These are phyloP conservation scores for Siphamia tubifer DNA, from an alignment of 2,113 vertebrate species.

Conservation along the genomic window DNA sequence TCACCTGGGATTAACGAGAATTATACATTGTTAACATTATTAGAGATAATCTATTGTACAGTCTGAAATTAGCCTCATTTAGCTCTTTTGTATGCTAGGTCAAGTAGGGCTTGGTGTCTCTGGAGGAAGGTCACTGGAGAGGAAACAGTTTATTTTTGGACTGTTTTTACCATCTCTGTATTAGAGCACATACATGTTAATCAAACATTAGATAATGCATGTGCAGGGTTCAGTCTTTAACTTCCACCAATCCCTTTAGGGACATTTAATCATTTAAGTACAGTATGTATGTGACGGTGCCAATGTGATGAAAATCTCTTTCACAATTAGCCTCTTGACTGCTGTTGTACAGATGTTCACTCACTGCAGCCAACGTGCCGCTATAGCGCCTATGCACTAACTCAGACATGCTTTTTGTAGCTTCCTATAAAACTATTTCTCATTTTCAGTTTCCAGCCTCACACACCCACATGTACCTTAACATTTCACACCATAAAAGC, in stretches of 20 bases:
- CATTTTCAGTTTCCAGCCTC: not conserved
- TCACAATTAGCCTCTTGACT: slow-evolving; percentile 37
- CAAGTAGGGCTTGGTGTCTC: slow-evolving; percentile 34
- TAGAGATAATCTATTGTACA: slow-evolving; percentile 11
- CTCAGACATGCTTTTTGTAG: not conserved
- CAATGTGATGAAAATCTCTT: slow-evolving; percentile 36
- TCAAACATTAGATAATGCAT: not conserved
- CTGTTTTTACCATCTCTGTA: not conserved
- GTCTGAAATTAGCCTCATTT: slow-evolving; percentile 9
- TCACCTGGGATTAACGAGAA: slow-evolving; percentile 28
- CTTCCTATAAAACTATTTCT: not conserved
- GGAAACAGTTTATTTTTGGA: not conserved
- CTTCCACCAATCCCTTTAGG: not conserved
- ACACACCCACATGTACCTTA: not conserved
- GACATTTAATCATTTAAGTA: not conserved
- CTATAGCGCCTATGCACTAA: not conserved
- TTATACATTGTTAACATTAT: slow-evolving; percentile 23
- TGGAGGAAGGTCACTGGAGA: not conserved
- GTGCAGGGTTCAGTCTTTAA: not conserved
- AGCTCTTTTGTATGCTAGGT: not conserved
- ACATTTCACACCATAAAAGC: slow-evolving; percentile 25
- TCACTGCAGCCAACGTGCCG: slow-evolving; percentile 15
- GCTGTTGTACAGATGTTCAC: slow-evolving; percentile 35
- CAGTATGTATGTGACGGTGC: slow-evolving; percentile 5
- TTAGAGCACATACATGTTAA: not conserved